Evolutionary conservation across 2,797 vertebrate species (phyloP).

Genomic region (Pygocentrus nattereri): DNA sequence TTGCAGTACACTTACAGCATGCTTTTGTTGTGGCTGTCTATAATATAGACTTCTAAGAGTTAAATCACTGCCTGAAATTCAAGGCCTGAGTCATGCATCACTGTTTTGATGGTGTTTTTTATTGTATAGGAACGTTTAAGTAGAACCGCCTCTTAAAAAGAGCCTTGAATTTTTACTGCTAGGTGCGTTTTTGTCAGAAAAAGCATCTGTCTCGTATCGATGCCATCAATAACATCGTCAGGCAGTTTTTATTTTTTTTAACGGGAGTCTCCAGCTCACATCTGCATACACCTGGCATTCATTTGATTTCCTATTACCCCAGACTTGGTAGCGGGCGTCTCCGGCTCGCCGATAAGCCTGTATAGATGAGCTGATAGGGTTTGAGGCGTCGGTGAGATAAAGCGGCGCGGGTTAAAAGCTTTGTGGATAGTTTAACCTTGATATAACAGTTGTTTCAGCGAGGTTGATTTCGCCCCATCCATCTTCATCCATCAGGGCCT

Average conservation of each 20-base stretch:
- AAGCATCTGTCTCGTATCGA: conserved; percentile 45
- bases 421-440: conserved; percentile 94
- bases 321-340: conserved; percentile 75
- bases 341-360: conserved; percentile 74
- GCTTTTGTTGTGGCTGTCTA: no score
- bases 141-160: background rate
- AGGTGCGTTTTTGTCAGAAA: background rate
- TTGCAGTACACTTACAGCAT: no score
- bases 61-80: background rate
- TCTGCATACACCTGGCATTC: conserved; percentile 77
- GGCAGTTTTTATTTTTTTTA: conserved; percentile 58
- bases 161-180: conserved; percentile 6
- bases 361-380: conserved; percentile 86
- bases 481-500: conserved; percentile 94
- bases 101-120: background rate
- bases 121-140: background rate
- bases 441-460: conserved; percentile 96
- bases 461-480: conserved; percentile 92
- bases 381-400: conserved; percentile 78
- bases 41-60: background rate
- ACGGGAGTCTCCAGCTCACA: conserved; percentile 38
- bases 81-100: background rate
- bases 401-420: conserved; percentile 82
- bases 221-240: conserved; percentile 73
- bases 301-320: conserved; percentile 77